A percentile compares a stretch with the other conserved stretches of the same genome.
phyloP scores from a whole-genome alignment of 2,888 invertebrate genomes.

The Thyatira batis region DNA sequence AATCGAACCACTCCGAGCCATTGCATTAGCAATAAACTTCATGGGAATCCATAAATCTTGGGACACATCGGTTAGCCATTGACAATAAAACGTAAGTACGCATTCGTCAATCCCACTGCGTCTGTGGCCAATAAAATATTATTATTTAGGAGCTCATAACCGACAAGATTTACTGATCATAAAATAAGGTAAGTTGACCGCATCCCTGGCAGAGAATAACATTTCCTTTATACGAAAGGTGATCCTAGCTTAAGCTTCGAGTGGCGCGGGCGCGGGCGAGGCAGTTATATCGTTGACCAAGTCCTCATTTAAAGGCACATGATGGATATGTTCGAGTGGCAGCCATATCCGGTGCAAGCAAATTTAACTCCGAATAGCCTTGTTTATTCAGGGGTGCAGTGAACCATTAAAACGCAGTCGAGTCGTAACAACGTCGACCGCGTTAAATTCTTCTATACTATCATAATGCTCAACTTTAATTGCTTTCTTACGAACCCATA shows the following conservation, averaged over 20 bases:
- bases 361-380: conserved; percentile 76
- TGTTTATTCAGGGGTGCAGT: conserved; percentile 81
- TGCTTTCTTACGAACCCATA: conserved; percentile 77
- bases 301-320: conserved; percentile 60
- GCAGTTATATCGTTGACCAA: conserved; percentile 50
- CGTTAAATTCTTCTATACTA: conserved; percentile 79
- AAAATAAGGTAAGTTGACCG: conserved; percentile 65
- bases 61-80: conserved; percentile 57
- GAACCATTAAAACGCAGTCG: conserved; percentile 74
- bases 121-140: conserved; percentile 72
- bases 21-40: conserved; percentile 72
- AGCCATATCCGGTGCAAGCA: conserved; percentile 78
- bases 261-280: conserved; percentile 37
- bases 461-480: conserved; percentile 77
- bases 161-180: conserved; percentile 72
- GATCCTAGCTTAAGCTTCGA: conserved; percentile 47
- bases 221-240: conserved; percentile 47
- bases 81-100: conserved; percentile 64
- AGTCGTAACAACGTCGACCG: conserved; percentile 72
- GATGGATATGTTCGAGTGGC: conserved; percentile 76
- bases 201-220: conserved; percentile 43
- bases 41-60: conserved; percentile 64
- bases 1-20: conserved; percentile 26
- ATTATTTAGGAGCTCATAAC: conserved; percentile 80
- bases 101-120: conserved; percentile 69